A percentile compares a stretch with the other conserved stretches of the same genome.
Evolutionary conservation across 2,888 invertebrate genomes (phyloP).

Genomic region (Eristalinus sepulchralis): DNA sequence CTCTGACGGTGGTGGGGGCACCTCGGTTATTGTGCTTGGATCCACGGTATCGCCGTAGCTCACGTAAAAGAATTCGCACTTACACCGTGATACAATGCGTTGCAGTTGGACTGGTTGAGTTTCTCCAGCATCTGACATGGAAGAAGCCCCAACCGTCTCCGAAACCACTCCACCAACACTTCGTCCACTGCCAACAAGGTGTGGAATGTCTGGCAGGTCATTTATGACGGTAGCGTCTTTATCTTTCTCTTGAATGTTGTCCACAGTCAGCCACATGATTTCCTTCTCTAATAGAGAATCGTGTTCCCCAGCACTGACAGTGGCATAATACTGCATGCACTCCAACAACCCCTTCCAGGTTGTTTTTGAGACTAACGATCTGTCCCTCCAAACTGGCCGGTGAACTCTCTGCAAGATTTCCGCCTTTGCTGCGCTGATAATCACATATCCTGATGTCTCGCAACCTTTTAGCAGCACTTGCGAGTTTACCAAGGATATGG

Average conservation of each 20-base stretch:
- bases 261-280: slow-evolving; percentile 97
- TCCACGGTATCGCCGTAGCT: slow-evolving; percentile 91
- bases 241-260: slow-evolving; percentile 94
- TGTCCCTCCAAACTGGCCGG: slow-evolving; percentile 93
- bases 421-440: slow-evolving; percentile 97
- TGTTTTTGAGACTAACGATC: slow-evolving; percentile 94
- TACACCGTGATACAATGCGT: slow-evolving; percentile 97
- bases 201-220: slow-evolving; percentile 91
- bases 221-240: slow-evolving; percentile 89
- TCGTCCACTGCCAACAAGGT: slow-evolving; percentile 95
- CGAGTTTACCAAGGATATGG: slow-evolving; percentile 85
- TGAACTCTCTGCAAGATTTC: slow-evolving; percentile 95
- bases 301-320: slow-evolving; percentile 91
- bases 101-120: slow-evolving; percentile 88
- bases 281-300: slow-evolving; percentile 89
- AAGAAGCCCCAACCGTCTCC: slow-evolving; percentile 92
- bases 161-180: slow-evolving; percentile 98
- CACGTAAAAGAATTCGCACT: slow-evolving; percentile 98
- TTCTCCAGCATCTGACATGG: slow-evolving; percentile 84
- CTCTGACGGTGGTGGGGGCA: slow-evolving; percentile 87
- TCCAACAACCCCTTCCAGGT: slow-evolving; percentile 97
- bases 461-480: slow-evolving; percentile 94
- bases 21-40: slow-evolving; percentile 83
- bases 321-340: slow-evolving; percentile 99
- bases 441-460: slow-evolving; percentile 98